Evolutionary conservation across 2,113 vertebrate species (phyloP).

Genomic region (Sinocyclocheilus maitianheensis): DNA sequence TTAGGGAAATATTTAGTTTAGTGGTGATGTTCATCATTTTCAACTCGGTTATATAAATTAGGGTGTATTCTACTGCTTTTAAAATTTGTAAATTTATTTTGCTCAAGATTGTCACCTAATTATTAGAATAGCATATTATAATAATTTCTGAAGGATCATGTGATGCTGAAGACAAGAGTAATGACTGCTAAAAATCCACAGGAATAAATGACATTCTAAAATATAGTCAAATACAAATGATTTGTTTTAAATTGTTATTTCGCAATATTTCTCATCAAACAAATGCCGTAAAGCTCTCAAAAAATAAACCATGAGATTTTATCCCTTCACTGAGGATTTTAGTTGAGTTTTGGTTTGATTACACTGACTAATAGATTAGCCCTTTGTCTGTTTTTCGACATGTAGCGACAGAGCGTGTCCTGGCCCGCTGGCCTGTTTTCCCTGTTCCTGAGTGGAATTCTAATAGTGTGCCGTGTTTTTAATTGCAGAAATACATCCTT

Average conservation of each 20-base stretch:
- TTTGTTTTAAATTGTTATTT: background rate
- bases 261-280: background rate
- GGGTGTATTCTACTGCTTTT: background rate
- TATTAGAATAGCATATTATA: too few species aligned
- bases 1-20: background rate
- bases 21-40: background rate
- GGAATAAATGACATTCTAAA: too few species aligned
- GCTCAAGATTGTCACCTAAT: background rate
- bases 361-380: background rate
- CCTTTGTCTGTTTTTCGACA: slow-evolving; percentile 1
- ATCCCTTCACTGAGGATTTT: background rate
- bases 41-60: background rate
- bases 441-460: slow-evolving; percentile 64
- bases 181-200: too few species aligned
- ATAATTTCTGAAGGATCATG: too few species aligned
- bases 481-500: slow-evolving; percentile 94
- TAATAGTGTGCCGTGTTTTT: slow-evolving; percentile 79
- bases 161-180: too few species aligned
- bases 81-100: background rate
- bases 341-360: background rate
- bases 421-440: background rate
- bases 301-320: background rate
- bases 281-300: background rate
- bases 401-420: slow-evolving; percentile 33
- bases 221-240: too few species aligned